Conservation (phyloP, 2,113 vertebrate species). For the Poeciliopsis occidentalis region DNA sequence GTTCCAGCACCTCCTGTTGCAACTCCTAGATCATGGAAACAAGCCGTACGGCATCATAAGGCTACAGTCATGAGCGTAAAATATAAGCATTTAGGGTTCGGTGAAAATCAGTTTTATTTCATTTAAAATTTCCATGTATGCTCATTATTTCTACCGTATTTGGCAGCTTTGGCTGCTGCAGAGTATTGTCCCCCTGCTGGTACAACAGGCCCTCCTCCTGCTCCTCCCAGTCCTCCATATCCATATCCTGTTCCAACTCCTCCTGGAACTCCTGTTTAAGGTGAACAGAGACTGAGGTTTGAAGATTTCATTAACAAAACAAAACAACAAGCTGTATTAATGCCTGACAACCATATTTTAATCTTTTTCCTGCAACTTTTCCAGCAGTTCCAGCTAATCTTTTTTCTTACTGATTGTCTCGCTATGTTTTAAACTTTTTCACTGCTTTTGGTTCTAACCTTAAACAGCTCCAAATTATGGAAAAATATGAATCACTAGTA, state of each 20-base stretch:
- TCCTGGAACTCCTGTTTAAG: conserved; percentile 12
- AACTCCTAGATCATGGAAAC: not conserved
- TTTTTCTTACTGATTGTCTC: not conserved
- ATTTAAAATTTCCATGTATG: not conserved
- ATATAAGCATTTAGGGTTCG: not conserved
- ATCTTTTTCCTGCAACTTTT: not conserved
- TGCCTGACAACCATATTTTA: not conserved
- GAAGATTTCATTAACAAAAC: not conserved
- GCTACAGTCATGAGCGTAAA: not conserved
- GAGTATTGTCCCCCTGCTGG: conserved; percentile 32
- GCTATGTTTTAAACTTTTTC: not conserved
- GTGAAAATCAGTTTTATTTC: not conserved
- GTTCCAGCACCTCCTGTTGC: not conserved
- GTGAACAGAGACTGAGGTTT: not conserved
- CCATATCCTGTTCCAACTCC: conserved; percentile 32
- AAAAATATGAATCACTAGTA: too few relatives aligned
- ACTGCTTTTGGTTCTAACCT: not conserved
- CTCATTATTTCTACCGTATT: conserved; percentile 31
- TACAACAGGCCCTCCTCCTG: not conserved
- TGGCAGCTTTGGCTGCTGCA: conserved; percentile 59
- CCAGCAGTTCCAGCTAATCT: not conserved
- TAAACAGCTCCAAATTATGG: not conserved
- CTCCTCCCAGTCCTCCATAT: conserved; percentile 1
- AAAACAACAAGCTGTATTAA: not conserved
- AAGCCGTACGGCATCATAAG: not conserved